Evolutionary conservation across 2,113 vertebrate species (phyloP), one percentile per base, ranked within the genome.

Genomic region (Rhinoptilus africanus): DNA sequence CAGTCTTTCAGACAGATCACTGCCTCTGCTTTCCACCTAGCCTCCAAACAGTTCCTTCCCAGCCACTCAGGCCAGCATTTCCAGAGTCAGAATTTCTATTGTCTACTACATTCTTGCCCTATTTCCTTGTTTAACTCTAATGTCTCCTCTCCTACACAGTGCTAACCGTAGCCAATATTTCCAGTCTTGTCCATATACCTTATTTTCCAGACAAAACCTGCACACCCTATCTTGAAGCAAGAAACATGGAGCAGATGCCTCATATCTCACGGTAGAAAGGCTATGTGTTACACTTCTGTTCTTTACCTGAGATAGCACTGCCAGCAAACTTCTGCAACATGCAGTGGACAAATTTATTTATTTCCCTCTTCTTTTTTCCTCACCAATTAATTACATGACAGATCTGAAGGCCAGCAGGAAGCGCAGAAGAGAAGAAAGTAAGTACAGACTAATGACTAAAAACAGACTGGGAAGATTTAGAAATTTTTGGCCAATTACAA

Each of bases 11-110:
- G 75, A 45, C 27, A 73, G 57, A 85, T 60, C 19, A 23, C 69
- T 83, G 43, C 35, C 53, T 77, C 59, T 68, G 57, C 19, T 71
- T 81, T 77, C 51, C 84, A 80, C 50, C 9, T 66, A 83, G 78
- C 87, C 77, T 96, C 78, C 95, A 63, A 68, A 48, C 69, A 93
- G 92, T 14, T 81, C 37, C 64, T 95, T 91, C 85, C 79, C 93
- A 94, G 54, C 54, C 53, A 57, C 85, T 13, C 67, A 90, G 57
- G 63, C 28, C 88, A 85, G 51, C 32, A 48, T 22, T 48, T 48
- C 47, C 47, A 90, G 39, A 76, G 24, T 71, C 74, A 94, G 86
- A 59, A 59, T 62, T 82, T 85, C 39, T 59, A 41, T 35, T 72
- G 34, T n/a, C 69, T 48, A 14, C 32, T 22, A 2, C 27, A 59